Conservation (phyloP, 2,797 vertebrate species). For the Clamator glandarius region DNA sequence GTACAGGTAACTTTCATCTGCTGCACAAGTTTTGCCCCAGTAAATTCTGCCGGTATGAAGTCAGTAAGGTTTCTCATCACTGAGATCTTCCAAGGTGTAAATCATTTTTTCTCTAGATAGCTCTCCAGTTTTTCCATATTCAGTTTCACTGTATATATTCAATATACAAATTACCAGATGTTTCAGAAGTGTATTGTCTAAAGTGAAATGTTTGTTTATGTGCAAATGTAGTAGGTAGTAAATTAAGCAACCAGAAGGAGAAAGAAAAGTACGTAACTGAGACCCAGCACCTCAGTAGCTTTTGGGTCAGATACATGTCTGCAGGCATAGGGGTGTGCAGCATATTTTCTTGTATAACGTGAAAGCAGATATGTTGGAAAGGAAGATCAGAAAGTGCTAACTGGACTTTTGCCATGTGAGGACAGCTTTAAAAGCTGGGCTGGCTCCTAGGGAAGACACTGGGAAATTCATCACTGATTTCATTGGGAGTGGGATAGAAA, state of each 20-base stretch:
- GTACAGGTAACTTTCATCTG: not conserved
- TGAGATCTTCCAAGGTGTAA: not conserved
- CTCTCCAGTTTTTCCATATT: not conserved
- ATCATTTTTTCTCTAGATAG: not conserved
- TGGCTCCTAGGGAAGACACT: not conserved
- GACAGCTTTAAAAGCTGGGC: constrained; percentile 18
- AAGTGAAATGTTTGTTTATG: constrained; percentile 26
- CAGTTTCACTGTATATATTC: not conserved
- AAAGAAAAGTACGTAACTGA: not conserved
- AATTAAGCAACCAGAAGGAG: constrained; percentile 15
- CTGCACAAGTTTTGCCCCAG: not conserved
- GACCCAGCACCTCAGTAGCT: not conserved
- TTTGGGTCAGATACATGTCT: constrained; percentile 28
- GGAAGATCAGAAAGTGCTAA: not conserved
- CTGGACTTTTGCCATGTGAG: constrained; percentile 42
- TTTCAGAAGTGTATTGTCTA: not conserved
- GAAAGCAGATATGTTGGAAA: constrained; percentile 44
- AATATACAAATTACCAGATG: not conserved
- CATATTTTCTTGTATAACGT: not conserved
- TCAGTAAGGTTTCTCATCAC: too few relatives aligned
- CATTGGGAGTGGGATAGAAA: not conserved
- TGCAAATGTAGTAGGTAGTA: constrained; percentile 27
- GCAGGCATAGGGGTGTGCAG: not conserved
- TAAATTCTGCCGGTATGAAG: not conserved
- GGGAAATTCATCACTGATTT: constrained; percentile 29